Base-by-base conservation (phyloP, 2,888 invertebrate genomes). In the Drosophila prolongata region DNA sequence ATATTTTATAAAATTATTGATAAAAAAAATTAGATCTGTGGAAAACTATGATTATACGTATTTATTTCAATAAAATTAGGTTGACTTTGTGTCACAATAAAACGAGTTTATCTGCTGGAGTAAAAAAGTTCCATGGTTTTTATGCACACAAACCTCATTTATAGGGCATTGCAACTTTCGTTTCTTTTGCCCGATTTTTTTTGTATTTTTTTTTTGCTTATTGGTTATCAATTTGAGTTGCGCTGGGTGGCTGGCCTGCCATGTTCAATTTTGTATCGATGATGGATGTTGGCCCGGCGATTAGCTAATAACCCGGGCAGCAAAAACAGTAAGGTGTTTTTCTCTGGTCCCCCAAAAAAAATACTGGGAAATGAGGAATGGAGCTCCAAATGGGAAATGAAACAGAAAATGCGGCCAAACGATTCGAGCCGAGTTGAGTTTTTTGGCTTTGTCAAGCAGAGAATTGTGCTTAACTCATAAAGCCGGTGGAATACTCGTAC, bases 221-320 rank as follows among this genome's bases (percentile, higher is more conserved):
- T 66, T 52, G 57, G 30, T 57, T 57, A 66, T 64, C 60, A 61
- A 65, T 61, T 52, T 44, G 37, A 24, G 43, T 52, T 52, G 13
- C 42, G 61, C 44, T 46, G 52, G 43, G 38, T 30, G 30, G 30
- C 24, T 46, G 55, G 47, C 35, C 16, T 54, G 38, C 44, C 34
- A 52, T 73, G 67, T 67, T 60, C 67, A 70, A 58, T 73, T 75
- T 54, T 44, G 46, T 57, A 72, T 76, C 78, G 58, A 74, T 81
- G 80, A 84, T 84, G 70, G 60, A 82, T 81, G 82, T 81, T 60
- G 70, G 55, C 60, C 46, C 44, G 50, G 71, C 72, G 78, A 79
- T 81, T 78, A 81, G 77, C 71, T 77, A 74, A 79, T 81, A 49
- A 55, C 65, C 46, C 30, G 27, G 35, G 11, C 14, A 16, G 10